phyloP scores from a whole-genome alignment of 2,797 vertebrate genomes.

The Hipposideros larvatus region DNA sequence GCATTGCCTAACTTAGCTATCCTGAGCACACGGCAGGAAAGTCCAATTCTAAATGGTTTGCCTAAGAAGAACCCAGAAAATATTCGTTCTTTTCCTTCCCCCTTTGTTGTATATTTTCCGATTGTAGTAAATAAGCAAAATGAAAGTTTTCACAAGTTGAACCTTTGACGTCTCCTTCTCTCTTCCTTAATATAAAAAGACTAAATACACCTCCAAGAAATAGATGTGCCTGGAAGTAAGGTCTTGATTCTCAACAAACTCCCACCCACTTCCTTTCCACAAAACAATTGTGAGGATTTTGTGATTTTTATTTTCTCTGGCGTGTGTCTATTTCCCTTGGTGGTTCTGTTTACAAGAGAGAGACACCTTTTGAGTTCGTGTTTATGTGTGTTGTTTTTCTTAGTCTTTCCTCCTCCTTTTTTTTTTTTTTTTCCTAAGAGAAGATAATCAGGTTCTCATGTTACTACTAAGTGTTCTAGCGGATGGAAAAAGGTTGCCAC shows the following conservation, averaged over 20 bases:
- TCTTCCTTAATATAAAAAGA: constrained; percentile 48
- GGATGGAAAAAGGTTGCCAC: constrained; percentile 84
- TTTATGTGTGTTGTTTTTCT: constrained; percentile 71
- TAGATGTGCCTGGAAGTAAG: not conserved
- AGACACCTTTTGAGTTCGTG: constrained; percentile 38
- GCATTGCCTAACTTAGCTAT: not conserved
- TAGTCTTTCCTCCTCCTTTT: not conserved
- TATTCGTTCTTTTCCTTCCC: not conserved
- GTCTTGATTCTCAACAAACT: not conserved
- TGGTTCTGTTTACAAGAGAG: constrained; percentile 30
- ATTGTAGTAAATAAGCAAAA: constrained; percentile 47
- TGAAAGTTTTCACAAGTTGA: not conserved
- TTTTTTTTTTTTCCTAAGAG: constrained; percentile 49
- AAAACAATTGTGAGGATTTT: not conserved
- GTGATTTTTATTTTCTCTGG: not conserved
- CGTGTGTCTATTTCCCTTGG: not conserved
- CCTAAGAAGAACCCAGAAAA: not conserved
- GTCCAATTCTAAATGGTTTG: not conserved
- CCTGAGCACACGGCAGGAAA: not conserved
- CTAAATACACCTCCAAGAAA: constrained; percentile 23
- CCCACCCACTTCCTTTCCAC: not conserved
- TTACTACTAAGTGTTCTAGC: constrained; percentile 85
- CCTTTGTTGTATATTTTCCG: constrained; percentile 32
- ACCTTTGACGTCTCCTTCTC: constrained; percentile 33
- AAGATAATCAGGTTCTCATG: constrained; percentile 82